Evolutionary conservation across 2,113 vertebrate genomes (phyloP).

Genomic region (Catharus minimus): DNA sequence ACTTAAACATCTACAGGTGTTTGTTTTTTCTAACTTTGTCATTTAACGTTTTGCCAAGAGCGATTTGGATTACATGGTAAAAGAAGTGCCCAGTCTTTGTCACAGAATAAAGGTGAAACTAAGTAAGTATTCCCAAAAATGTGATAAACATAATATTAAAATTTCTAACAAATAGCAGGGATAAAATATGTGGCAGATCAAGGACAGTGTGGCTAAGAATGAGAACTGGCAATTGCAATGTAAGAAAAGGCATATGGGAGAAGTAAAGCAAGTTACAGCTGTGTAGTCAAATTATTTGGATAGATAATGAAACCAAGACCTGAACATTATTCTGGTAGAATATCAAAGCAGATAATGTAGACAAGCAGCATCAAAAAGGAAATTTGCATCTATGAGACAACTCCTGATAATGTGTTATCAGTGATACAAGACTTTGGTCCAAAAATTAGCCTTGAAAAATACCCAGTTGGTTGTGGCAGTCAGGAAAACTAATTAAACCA

Average conservation of each 20-base stretch:
- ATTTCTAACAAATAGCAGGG: not conserved
- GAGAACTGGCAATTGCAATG: not conserved
- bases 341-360: constrained; percentile 6
- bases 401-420: not conserved
- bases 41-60: not conserved
- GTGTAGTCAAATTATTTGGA: not conserved
- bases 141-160: not conserved
- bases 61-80: not conserved
- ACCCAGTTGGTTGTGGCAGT: not conserved
- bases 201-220: not conserved
- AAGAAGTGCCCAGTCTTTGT: not conserved
- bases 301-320: not conserved
- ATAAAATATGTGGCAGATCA: not conserved
- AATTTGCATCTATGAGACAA: not conserved
- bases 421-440: not conserved
- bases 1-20: not conserved
- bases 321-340: not conserved
- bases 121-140: not conserved
- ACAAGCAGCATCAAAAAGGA: constrained; percentile 6
- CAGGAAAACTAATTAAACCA: not conserved
- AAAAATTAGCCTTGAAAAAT: not conserved
- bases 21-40: not conserved
- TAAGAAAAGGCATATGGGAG: not conserved
- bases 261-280: not conserved
- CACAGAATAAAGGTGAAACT: not conserved